These are phyloP conservation scores for Micronycteris hirsuta DNA, from an alignment of 2,113 vertebrate species.

Conservation along the genomic window DNA sequence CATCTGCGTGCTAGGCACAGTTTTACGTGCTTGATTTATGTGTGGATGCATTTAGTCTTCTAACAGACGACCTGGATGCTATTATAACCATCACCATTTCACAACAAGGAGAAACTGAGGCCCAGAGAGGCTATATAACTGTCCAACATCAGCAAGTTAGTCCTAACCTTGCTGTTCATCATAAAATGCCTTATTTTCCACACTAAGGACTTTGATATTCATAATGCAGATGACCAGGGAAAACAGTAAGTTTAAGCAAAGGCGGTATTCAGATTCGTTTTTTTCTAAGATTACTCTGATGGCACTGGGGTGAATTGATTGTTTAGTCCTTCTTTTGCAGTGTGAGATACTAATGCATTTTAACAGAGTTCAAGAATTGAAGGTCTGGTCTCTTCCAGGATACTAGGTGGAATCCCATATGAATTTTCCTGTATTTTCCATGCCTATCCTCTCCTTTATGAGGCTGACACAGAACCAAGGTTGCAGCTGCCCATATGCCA, in stretches of 20 bases:
- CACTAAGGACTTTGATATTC: background rate
- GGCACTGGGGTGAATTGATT: background rate
- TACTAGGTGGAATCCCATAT: background rate
- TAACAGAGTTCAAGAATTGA: background rate
- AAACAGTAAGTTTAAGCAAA: background rate
- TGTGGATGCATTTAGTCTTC: background rate
- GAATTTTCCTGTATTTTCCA: conserved; percentile 11
- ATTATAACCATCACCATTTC: background rate
- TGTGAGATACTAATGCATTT: background rate
- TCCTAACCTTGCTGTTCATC: background rate
- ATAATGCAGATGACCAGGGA: background rate
- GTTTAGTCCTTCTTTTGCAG: background rate
- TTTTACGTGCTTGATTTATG: background rate
- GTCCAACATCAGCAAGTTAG: background rate
- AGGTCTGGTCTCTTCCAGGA: background rate
- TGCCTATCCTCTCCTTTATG: conserved; percentile 56
- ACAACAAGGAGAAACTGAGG: background rate
- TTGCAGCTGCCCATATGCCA: background rate
- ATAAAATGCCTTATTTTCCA: background rate
- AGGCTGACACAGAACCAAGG: conserved; percentile 47
- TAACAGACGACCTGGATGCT: background rate
- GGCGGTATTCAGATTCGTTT: background rate
- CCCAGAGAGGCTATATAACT: background rate
- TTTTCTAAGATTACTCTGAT: background rate
- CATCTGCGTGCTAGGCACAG: accelerated